Percentiles rank a stretch among this genome's conserved stretches.
phyloP scores from a whole-genome alignment of 2,113 vertebrate genomes.

The Rostratula benghalensis region DNA sequence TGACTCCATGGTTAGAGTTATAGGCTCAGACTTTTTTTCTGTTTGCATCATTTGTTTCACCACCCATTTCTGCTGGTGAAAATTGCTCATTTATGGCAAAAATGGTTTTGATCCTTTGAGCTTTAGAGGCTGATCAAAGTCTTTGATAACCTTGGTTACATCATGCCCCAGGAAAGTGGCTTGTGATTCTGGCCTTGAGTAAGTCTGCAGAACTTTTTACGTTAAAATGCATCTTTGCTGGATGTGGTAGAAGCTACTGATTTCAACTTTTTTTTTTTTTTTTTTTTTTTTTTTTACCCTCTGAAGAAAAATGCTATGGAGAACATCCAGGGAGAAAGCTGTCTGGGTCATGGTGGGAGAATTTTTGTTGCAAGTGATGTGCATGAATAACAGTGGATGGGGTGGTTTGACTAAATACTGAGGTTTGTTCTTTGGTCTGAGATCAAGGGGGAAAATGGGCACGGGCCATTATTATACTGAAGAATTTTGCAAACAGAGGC shows the following conservation, averaged over 20 bases:
- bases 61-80: not conserved
- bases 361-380: not conserved
- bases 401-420: not conserved
- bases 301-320: not conserved
- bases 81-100: not conserved
- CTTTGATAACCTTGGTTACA: not conserved
- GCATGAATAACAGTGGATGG: not conserved
- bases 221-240: not conserved
- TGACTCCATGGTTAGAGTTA: not conserved
- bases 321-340: not conserved
- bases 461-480: not conserved
- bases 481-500: not conserved
- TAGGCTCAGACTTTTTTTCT: not conserved
- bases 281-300: slow-evolving; percentile 6
- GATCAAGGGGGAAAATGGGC: not conserved
- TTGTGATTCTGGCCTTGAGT: not conserved
- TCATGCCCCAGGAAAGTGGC: not conserved
- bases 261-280: slow-evolving; percentile 14
- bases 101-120: not conserved
- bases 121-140: not conserved
- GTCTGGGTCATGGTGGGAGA: not conserved
- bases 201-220: not conserved
- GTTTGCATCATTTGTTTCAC: not conserved
- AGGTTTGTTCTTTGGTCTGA: not conserved
- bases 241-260: not conserved